These are phyloP conservation scores for Ommatoiulus sabulosus DNA, from an alignment of 2,888 invertebrate species.

Conservation along the genomic window DNA sequence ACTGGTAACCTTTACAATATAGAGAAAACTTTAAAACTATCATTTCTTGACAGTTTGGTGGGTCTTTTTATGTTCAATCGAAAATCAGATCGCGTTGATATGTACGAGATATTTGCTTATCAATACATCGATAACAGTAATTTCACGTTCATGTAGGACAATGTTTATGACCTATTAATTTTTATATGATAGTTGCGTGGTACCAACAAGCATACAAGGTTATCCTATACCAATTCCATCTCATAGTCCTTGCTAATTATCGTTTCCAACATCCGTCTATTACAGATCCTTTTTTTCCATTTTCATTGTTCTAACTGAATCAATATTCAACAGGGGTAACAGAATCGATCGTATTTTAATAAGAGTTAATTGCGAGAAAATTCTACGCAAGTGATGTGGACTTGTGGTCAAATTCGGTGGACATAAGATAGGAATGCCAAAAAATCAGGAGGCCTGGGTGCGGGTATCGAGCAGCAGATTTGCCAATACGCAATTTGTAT, in stretches of 20 bases:
- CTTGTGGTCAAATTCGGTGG: neutral
- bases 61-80: neutral
- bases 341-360: constrained; percentile 1
- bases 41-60: neutral
- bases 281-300: neutral
- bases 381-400: constrained; percentile 14
- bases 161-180: neutral
- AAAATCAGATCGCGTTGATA: neutral
- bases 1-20: neutral
- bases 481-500: constrained; percentile 5
- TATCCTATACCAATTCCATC: neutral
- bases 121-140: neutral
- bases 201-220: constrained; percentile 31
- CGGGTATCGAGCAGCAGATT: neutral
- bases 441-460: neutral
- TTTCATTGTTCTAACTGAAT: neutral
- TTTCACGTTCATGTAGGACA: neutral
- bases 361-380: neutral
- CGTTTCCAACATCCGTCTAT: constrained; percentile 36
- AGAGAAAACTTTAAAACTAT: neutral
- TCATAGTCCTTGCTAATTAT: constrained; percentile 31
- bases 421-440: neutral
- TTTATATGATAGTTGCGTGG: constrained; percentile 10
- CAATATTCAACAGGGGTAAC: neutral
- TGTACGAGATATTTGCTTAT: neutral